phyloP scores from a whole-genome alignment of 2,113 vertebrate genomes.

The Paradoxurus hermaphroditus region DNA sequence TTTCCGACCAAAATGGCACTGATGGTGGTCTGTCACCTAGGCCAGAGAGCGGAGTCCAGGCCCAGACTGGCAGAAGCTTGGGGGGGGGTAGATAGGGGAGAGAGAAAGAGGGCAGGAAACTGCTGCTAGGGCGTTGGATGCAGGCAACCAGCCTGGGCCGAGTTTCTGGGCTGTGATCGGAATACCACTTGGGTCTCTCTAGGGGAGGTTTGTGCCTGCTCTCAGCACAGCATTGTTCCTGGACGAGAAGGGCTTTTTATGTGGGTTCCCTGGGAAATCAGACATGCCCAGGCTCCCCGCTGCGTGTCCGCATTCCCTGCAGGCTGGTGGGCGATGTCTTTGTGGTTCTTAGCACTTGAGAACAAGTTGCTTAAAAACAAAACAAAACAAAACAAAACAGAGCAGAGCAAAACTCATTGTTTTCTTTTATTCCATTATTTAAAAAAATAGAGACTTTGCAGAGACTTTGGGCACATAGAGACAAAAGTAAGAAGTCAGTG shows the following conservation, averaged over 20 bases:
- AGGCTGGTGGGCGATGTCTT: background rate
- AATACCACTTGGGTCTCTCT: background rate
- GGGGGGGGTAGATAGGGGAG: accelerated
- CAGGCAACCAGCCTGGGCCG: no score
- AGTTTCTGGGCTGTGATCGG: background rate
- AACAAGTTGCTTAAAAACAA: background rate
- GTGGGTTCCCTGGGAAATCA: background rate
- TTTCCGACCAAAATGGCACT: background rate
- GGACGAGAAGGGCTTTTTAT: background rate
- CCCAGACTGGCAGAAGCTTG: background rate
- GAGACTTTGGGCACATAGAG: background rate
- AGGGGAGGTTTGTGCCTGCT: background rate
- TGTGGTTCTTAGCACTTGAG: background rate
- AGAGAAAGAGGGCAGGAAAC: accelerated
- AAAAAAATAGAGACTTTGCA: background rate
- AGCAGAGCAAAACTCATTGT: background rate
- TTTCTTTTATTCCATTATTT: background rate
- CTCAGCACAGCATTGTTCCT: background rate
- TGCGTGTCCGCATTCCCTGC: accelerated
- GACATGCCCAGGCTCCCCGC: background rate
- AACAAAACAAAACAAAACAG: background rate
- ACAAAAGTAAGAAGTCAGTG: background rate
- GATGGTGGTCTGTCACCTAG: no score
- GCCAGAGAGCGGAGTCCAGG: background rate
- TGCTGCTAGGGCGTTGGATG: no score